These are phyloP conservation scores for Ruditapes philippinarum DNA, from an alignment of 1,140 invertebrate genomes.

Conservation along the genomic window DNA sequence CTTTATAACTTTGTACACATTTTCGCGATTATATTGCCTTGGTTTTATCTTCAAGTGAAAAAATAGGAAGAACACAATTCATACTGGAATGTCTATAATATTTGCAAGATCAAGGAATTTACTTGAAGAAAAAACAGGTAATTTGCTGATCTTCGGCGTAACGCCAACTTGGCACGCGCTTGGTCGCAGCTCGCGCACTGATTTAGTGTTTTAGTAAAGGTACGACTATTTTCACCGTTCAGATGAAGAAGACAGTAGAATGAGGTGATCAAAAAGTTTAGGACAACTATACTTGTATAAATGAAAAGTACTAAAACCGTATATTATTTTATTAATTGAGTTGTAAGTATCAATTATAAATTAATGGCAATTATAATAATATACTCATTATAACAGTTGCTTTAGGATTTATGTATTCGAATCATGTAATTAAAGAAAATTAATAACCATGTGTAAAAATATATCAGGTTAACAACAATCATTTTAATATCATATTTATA, in stretches of 20 bases:
- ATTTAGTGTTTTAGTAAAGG: constrained; percentile 1
- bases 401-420: no score
- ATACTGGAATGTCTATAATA: neutral
- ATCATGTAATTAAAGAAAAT: no score
- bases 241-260: neutral
- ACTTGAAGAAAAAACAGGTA: constrained; percentile 2
- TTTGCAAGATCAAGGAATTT: constrained; percentile 1
- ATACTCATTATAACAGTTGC: no score
- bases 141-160: neutral
- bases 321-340: neutral
- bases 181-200: neutral
- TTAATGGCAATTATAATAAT: no score
- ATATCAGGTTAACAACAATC: no score
- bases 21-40: neutral
- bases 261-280: neutral
- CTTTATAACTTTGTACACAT: neutral
- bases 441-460: no score
- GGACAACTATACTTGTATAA: no score
- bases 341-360: no score
- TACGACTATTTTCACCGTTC: neutral
- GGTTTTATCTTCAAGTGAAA: neutral
- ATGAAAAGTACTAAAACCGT: neutral
- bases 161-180: constrained; percentile 1
- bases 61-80: neutral
- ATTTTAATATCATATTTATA: no score